Base-by-base conservation (phyloP, 1,140 invertebrate genomes). In the Camponotus floridanus region DNA sequence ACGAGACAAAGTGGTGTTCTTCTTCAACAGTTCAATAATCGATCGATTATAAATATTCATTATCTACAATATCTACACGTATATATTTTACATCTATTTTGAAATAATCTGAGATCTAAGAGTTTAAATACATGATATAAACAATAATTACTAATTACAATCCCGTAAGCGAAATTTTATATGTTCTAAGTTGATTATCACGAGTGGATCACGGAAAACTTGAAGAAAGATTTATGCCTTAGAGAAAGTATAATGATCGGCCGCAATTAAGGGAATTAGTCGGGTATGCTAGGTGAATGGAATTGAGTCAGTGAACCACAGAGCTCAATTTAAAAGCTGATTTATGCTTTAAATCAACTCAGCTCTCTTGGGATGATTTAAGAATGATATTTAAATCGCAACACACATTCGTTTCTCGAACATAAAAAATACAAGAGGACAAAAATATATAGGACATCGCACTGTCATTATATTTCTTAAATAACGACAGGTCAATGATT, bases 221-320 rank as follows among this genome's bases (percentile, higher is more conserved):
- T 55, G 9, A 11, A 21, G 18, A 61, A 62, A 67, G 61, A 83
- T 3, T 61, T 73, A 21, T 9, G 18, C 21, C 39, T 68, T 13
- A 4, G 67, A 73, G 79, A 81, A 81, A 73, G 79, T 81, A 61
- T 33, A 45, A 26, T 71, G 39, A 51, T 61, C 51, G 33, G 2
- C 48, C 64, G 18, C 51, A 42, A 83, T 61, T 2, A 48, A 81
- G 13, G 6, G 31, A 83, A 83, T 83, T 83, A 83, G 39, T 73
- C 55, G 39, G 39, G 26, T 26, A 61, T 48, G 26, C 61, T 55
- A 73, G 3, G 62, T 83, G 55, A 73, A 83, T 83, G 79, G 68
- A 61, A 83, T 15, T 11, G 67, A 81, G 42, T 48, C 67, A 73
- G 13, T 71, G 78, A 81, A 81, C 65, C 26, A 18, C 15, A 59